These are phyloP conservation scores for Periphyllus acericola DNA, from an alignment of 2,888 invertebrate genomes.

Conservation along the genomic window DNA sequence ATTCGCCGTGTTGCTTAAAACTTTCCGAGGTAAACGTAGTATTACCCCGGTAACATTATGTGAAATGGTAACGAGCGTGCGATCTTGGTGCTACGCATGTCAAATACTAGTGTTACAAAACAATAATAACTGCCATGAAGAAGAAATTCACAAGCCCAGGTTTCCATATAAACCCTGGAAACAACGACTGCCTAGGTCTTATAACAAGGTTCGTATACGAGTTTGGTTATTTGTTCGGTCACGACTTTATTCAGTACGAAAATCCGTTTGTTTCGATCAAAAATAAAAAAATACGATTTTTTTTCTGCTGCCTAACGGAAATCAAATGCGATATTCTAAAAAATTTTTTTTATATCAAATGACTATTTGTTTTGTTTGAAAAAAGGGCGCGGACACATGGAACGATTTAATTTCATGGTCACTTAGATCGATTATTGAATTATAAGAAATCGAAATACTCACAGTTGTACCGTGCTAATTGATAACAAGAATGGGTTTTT, in stretches of 20 bases:
- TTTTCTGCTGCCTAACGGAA: neutral
- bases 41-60: constrained; percentile 17
- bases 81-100: constrained; percentile 66
- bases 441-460: neutral
- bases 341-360: neutral
- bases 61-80: constrained; percentile 64
- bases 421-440: neutral
- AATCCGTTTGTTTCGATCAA: neutral
- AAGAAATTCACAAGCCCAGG: constrained; percentile 64
- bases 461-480: neutral
- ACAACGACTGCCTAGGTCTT: constrained; percentile 67
- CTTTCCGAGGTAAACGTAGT: neutral
- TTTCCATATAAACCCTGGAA: constrained; percentile 68
- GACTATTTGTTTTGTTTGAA: constrained; percentile 2
- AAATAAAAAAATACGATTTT: neutral
- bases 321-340: neutral
- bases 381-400: constrained; percentile 17
- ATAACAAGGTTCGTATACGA: constrained; percentile 66
- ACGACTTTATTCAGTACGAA: neutral
- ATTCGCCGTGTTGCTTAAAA: neutral
- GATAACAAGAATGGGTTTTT: neutral
- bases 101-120: constrained; percentile 65
- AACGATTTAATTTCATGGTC: constrained; percentile 13
- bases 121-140: constrained; percentile 42
- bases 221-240: neutral